Base-by-base conservation (phyloP, 2,113 vertebrate genomes). In the Mormoops blainvillei region DNA sequence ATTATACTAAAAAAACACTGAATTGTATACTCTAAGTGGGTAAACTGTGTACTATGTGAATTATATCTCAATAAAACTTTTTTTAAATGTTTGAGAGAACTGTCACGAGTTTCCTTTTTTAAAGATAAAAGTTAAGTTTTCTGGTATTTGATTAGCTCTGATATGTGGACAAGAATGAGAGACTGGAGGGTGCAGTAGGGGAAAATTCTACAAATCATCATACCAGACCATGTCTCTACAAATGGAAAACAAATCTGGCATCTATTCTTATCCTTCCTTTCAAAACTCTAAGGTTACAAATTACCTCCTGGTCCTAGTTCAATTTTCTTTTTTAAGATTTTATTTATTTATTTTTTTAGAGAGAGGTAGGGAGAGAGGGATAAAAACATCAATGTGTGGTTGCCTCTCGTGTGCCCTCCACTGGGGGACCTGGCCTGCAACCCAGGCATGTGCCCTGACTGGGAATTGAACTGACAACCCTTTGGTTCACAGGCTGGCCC, bases 161-260 rank as follows among this genome's bases (percentile, higher is more conserved):
- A 93, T 24, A 94, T 19, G 67, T 52, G 38, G 45, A 90, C 24
- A 96, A 95, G 52, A 96, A 94, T 65, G 84, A 94, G 26, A 67
- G 63, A 68, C 45, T 68, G 9, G 48, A 82, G 18, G 33, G 82
- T 82, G 52, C 28, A 81, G 56, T 43, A 92, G 24, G 7, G 91
- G 15, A 94, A 96, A 87, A 96, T 67, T 68, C 26, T 86, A 93
- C 89, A 43, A 96, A 86, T 90, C 89, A 91, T 22, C 61, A 95
- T 31, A 94, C n/a, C 26, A 94, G 24, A 88, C 18, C 41, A 92
- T 6, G 67, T 80, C 22, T 71, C 89, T 91, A 97, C 58, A 96
- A 36, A 5, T n/a, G 45, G 67, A 94, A 94, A 96, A 76, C 20
- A 91, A 82, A 96, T 58, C 41, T 52, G 41, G 26, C 16, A 91